Evolutionary conservation across 2,888 invertebrate genomes (phyloP).

Genomic region (Dryobotodes eremita): DNA sequence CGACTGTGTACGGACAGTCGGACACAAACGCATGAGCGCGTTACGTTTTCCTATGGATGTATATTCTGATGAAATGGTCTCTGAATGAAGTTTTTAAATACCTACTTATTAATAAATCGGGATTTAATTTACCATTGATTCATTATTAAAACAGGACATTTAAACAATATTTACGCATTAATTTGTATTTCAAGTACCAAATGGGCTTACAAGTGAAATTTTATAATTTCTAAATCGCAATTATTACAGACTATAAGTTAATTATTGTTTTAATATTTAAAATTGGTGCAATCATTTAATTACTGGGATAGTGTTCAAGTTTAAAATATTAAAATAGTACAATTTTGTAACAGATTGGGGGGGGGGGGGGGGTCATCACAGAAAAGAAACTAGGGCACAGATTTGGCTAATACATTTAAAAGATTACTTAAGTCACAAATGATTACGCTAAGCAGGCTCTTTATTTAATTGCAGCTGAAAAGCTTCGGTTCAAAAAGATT

Average conservation of each 20-base stretch:
- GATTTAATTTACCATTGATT: not conserved
- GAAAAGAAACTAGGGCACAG: constrained; percentile 7
- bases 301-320: not conserved
- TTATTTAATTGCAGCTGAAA: constrained; percentile 27
- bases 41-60: constrained; percentile 55
- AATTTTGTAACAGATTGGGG: not conserved
- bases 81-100: constrained; percentile 6
- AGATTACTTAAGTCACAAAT: constrained; percentile 13
- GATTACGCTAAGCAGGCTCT: constrained; percentile 29
- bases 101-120: not conserved
- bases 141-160: not conserved
- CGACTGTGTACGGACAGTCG: constrained; percentile 19
- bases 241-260: not conserved
- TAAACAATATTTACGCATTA: not conserved
- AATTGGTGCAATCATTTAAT: not conserved
- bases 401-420: constrained; percentile 8
- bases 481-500: constrained; percentile 12
- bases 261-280: not conserved
- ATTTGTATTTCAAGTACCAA: not conserved
- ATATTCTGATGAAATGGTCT: constrained; percentile 68
- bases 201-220: not conserved
- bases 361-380: too few species aligned
- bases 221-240: not conserved
- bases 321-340: not conserved
- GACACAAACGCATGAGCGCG: constrained; percentile 43